Base-by-base conservation (phyloP, 2,888 invertebrate genomes). In the Chrysodeixis includens region DNA sequence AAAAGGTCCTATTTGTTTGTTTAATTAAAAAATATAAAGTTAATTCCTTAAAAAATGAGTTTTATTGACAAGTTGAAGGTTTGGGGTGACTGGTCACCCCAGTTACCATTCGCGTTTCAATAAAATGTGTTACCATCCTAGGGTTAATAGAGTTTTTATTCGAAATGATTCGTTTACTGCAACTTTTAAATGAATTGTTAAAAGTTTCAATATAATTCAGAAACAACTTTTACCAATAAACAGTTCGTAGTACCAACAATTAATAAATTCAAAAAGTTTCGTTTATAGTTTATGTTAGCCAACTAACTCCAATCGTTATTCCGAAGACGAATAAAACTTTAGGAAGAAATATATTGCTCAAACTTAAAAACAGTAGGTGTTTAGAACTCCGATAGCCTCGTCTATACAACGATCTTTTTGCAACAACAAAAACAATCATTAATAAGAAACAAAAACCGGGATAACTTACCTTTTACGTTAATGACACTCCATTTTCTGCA, bases 401-500 rank as follows among this genome's bases (percentile, higher is more conserved):
- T 55, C 35, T 51, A 30, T 53, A 44, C 56, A 63, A 67, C 22
- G 56, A 69, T 69, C 62, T 74, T 70, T 74, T 68, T 53, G 55
- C 1, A 69, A 76, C 70, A 66, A 83, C 81, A 88, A 86, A 87
- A 90, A 88, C 81, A 82, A 71, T 62, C 83, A 84, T 85, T 81
- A 83, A 82, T 81, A 83, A 76, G 67, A 83, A 83, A 83, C 84
- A 83, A 84, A 83, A 84, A 83, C 66, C 66, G 56, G 69, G 77
- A 66, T 79, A 86, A 87, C 92, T 92, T 81, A 93, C 93, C 91
- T 91, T 86, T 82, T 79, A 82, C 84, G 83, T 81, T 91, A 93
- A 90, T 90, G 88, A 85, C 88, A 92, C 88, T 91, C 92, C 93
- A 93, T 94, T 88, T 86, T 86, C 81, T 81, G 49, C 70, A 65